Evolutionary conservation across 2,888 invertebrate species (phyloP).

Genomic region (Drosophila mercatorum): DNA sequence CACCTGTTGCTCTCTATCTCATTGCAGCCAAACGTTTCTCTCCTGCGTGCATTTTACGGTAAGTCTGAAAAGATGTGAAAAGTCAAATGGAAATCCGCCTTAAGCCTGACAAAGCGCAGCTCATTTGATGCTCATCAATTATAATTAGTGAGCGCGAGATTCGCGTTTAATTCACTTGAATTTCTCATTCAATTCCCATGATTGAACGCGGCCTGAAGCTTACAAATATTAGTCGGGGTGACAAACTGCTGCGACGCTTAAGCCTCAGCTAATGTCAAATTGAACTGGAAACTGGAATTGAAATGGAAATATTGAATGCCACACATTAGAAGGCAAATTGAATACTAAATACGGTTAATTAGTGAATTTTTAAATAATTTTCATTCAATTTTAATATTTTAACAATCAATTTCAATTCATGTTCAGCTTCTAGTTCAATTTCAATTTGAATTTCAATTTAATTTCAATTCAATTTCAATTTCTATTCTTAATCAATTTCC

Average conservation of each 20-base stretch:
- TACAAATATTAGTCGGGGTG: not conserved
- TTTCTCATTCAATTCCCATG: conserved; percentile 1
- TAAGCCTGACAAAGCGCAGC: conserved; percentile 17
- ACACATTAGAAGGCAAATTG: not conserved
- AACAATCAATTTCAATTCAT: conserved; percentile 1
- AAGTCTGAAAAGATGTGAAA: conserved; percentile 44
- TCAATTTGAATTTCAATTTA: not conserved
- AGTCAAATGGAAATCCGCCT: not conserved
- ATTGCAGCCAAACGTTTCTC: conserved; percentile 49
- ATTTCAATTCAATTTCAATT: too few relatives aligned
- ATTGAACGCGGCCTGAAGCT: not conserved
- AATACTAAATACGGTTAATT: not conserved
- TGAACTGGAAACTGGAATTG: not conserved
- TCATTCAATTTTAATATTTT: not conserved
- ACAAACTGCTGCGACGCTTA: not conserved
- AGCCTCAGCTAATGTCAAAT: conserved; percentile 1
- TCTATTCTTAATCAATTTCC: too few relatives aligned
- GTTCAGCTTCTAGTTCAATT: not conserved
- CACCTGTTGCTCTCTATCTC: conserved; percentile 36
- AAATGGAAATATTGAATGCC: not conserved
- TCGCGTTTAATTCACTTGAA: conserved; percentile 1
- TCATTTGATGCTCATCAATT: conserved; percentile 19
- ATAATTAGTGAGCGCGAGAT: not conserved
- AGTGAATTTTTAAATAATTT: not conserved
- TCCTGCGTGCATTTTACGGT: conserved; percentile 61